Percentiles rank a stretch among this genome's conserved stretches.
Evolutionary conservation across 2,113 vertebrate species (phyloP).

Genomic region (Grammomys surdaster): DNA sequence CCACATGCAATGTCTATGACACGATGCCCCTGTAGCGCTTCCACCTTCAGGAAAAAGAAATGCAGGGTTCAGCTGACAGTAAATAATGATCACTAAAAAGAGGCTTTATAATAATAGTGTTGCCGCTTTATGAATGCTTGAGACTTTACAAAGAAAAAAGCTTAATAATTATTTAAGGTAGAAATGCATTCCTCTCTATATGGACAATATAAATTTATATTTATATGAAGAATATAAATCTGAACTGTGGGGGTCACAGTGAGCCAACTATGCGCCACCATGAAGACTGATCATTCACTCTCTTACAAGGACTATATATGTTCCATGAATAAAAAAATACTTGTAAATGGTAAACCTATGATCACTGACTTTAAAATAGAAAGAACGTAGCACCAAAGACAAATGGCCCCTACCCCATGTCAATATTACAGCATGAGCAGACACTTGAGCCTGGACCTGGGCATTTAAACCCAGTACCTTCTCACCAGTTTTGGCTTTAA

Average conservation of each 20-base stretch:
- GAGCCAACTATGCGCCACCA: not conserved
- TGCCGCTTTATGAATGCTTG: not conserved
- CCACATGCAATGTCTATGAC: slow-evolving; percentile 98
- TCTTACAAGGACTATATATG: no score
- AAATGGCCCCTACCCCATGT: not conserved
- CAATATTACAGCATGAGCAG: not conserved
- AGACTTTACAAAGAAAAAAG: not conserved
- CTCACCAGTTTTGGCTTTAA: slow-evolving; percentile 97
- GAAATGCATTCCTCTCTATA: not conserved
- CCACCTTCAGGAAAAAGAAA: slow-evolving; percentile 90
- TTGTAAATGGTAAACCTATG: not conserved
- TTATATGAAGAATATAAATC: not conserved
- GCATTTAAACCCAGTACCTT: not conserved
- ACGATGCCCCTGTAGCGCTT: slow-evolving; percentile 96
- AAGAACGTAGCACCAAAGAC: accelerated
- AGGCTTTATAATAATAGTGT: no score
- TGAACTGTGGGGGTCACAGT: not conserved
- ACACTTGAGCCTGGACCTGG: not conserved
- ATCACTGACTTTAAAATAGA: not conserved
- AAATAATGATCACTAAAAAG: not conserved
- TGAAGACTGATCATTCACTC: not conserved
- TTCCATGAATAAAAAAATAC: not conserved
- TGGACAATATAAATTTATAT: not conserved
- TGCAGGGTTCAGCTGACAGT: accelerated
- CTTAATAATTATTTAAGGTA: not conserved